Conservation (phyloP, 2,113 vertebrate genomes). For the pig (Sus scrofa) region DNA sequence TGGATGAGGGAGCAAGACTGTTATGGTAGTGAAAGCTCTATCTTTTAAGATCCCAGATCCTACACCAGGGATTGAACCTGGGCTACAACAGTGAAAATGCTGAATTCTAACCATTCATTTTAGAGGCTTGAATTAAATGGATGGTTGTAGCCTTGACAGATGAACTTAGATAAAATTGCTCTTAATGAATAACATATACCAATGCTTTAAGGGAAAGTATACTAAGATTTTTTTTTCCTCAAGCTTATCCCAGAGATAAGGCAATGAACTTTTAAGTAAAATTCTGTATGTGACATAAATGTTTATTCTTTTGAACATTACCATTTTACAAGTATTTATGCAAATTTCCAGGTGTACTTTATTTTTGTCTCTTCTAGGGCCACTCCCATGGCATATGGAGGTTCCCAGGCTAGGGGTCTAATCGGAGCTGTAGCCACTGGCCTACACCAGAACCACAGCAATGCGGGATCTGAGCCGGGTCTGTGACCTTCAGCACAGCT, state of each 20-base stretch:
- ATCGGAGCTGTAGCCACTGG: too few species aligned
- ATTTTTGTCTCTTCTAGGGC: too few species aligned
- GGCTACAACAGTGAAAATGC: too few species aligned
- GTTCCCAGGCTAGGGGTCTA: too few species aligned
- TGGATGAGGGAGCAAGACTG: neutral
- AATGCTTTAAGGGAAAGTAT: neutral
- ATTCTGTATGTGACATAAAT: neutral
- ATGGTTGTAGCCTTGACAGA: neutral
- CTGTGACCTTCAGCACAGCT: too few species aligned
- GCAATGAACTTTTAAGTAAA: neutral
- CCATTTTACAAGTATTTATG: constrained; percentile 41
- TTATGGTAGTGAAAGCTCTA: neutral
- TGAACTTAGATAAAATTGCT: neutral
- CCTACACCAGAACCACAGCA: too few species aligned
- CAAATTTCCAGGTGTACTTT: neutral
- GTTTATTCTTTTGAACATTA: neutral
- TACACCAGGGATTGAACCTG: too few species aligned
- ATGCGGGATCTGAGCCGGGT: too few species aligned
- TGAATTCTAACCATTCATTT: too few species aligned
- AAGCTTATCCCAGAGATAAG: neutral
- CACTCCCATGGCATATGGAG: too few species aligned
- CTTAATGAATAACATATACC: neutral
- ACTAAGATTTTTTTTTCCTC: neutral
- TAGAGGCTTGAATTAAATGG: neutral
- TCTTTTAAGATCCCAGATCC: too few species aligned